phyloP scores from a whole-genome alignment of 2,888 invertebrate genomes.

The Tyria jacobaeae region DNA sequence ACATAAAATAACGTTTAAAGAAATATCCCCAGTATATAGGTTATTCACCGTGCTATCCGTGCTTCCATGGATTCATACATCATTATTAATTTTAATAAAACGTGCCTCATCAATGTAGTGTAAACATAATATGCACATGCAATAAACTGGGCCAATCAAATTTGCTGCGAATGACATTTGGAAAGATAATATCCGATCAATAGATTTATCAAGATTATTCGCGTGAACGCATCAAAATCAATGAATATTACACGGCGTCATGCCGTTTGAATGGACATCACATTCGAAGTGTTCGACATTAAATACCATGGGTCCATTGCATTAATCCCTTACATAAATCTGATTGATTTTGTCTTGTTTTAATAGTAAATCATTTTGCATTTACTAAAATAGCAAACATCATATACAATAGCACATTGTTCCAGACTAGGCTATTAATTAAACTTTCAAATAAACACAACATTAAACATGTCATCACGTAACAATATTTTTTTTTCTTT shows the following conservation, averaged over 20 bases:
- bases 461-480: no score
- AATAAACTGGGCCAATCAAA: constrained; percentile 15
- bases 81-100: no score
- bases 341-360: background rate
- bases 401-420: no score
- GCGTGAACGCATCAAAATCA: constrained; percentile 54
- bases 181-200: constrained; percentile 25
- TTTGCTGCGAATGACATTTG: constrained; percentile 8
- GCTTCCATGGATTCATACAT: no score
- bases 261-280: constrained; percentile 54
- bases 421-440: background rate
- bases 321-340: constrained; percentile 11
- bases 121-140: background rate
- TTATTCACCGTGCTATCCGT: no score
- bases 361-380: background rate
- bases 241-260: constrained; percentile 66
- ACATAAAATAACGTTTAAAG: no score
- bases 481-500: no score
- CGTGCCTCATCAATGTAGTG: background rate
- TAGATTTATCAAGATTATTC: constrained; percentile 59
- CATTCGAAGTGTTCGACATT: constrained; percentile 57
- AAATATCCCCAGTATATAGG: no score
- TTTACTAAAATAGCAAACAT: no score
- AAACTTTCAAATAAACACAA: background rate
- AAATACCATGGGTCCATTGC: constrained; percentile 45